These are phyloP conservation scores for Karalla daura DNA, from an alignment of 2,797 vertebrate species.

Conservation along the genomic window DNA sequence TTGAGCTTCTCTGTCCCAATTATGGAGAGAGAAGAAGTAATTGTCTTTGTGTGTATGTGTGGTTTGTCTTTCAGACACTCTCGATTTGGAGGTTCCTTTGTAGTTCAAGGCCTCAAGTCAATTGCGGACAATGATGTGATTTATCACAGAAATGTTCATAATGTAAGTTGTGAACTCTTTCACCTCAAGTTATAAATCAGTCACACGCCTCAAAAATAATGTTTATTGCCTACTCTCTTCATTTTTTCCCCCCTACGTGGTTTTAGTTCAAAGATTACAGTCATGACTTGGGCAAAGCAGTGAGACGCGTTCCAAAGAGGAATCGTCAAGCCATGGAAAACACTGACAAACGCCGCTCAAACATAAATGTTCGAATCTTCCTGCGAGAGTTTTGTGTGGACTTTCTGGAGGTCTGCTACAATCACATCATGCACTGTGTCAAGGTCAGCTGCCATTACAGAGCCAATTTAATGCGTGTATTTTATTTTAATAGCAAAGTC, in stretches of 20 bases:
- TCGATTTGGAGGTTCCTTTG: constrained; percentile 92
- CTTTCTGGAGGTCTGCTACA: constrained; percentile 95
- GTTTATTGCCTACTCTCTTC: background rate
- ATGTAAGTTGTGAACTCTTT: constrained; percentile 80
- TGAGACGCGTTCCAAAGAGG: constrained; percentile 86
- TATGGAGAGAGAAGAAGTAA: background rate
- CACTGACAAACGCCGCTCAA: constrained; percentile 85
- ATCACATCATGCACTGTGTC: constrained; percentile 92
- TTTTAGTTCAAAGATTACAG: constrained; percentile 90
- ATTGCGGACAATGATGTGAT: constrained; percentile 92
- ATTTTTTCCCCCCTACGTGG: too few relatives aligned
- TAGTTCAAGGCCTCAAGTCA: constrained; percentile 92
- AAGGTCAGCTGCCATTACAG: constrained; percentile 59
- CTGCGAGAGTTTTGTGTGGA: constrained; percentile 92
- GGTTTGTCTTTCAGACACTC: constrained; percentile 86
- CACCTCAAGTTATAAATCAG: background rate
- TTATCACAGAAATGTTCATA: constrained; percentile 93
- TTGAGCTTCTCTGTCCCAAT: background rate
- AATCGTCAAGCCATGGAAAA: constrained; percentile 82
- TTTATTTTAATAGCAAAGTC: background rate
- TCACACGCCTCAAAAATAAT: rapidly evolving
- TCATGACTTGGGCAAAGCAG: constrained; percentile 90
- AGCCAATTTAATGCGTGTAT: too few relatives aligned
- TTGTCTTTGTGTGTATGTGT: background rate
- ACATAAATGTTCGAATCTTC: constrained; percentile 93